Evolutionary conservation across 2,888 invertebrate species (phyloP).

Genomic region (Orchestes rusci): DNA sequence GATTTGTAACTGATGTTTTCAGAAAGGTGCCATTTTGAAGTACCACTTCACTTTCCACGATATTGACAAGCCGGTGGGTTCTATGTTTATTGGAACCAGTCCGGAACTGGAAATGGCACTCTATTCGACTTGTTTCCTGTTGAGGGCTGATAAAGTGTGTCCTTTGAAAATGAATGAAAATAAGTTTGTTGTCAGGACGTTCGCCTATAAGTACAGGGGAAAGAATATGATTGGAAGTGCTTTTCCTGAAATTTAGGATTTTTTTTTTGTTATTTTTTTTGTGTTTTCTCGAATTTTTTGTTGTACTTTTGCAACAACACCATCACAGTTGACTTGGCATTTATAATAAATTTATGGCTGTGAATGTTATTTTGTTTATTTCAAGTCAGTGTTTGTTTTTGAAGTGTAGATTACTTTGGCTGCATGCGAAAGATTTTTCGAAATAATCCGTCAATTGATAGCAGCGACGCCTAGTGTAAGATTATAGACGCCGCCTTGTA

Average conservation of each 20-base stretch:
- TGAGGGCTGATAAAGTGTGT: slow-evolving; percentile 67
- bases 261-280: no score
- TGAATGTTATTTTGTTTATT: no score
- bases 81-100: slow-evolving; percentile 76
- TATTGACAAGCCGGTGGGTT: slow-evolving; percentile 67
- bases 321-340: no score
- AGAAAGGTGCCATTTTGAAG: slow-evolving; percentile 74
- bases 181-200: slow-evolving; percentile 65
- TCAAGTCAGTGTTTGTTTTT: no score
- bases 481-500: no score
- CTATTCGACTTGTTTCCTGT: slow-evolving; percentile 79
- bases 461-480: no score
- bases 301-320: no score
- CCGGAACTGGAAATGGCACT: slow-evolving; percentile 88
- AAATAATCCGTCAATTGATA: no score
- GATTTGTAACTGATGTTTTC: slow-evolving; percentile 36
- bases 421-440: no score
- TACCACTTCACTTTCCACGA: slow-evolving; percentile 64
- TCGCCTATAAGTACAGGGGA: slow-evolving; percentile 63
- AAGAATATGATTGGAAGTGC: slow-evolving; percentile 76
- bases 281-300: no score
- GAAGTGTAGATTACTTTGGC: no score
- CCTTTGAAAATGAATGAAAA: slow-evolving; percentile 65
- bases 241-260: slow-evolving; percentile 74
- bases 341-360: no score